These are phyloP conservation scores for Tribolium castaneum DNA, from an alignment of 1,140 invertebrate genomes.

Conservation along the genomic window DNA sequence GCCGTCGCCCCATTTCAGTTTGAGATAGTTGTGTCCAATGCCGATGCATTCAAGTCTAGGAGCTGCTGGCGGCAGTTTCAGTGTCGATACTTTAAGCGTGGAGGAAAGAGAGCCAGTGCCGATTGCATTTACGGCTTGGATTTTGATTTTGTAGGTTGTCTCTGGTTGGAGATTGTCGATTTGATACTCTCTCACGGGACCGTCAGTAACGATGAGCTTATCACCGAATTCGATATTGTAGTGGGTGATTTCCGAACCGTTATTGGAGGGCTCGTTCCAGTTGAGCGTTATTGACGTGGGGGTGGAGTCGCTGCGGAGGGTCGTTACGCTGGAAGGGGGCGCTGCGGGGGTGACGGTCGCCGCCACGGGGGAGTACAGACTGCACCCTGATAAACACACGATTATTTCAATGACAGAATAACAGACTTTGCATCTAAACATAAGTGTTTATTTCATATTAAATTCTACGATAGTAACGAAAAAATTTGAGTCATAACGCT, in stretches of 20 bases:
- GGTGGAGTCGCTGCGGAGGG: conserved; percentile 71
- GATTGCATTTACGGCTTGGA: conserved; percentile 86
- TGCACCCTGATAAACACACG: conserved; percentile 60
- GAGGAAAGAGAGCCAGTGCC: conserved; percentile 83
- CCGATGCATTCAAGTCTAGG: conserved; percentile 79
- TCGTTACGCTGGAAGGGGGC: conserved; percentile 75
- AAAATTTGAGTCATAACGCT: too few species aligned
- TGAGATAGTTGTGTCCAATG: conserved; percentile 81
- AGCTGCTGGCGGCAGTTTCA: conserved; percentile 80
- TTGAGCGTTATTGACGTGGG: conserved; percentile 74
- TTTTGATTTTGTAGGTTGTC: conserved; percentile 75
- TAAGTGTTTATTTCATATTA: too few species aligned
- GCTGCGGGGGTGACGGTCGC: conserved; percentile 77
- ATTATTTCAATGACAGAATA: too few species aligned
- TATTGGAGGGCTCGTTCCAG: conserved; percentile 78
- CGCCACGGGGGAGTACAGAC: conserved; percentile 75
- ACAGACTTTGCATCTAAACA: too few species aligned
- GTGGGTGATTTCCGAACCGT: conserved; percentile 78
- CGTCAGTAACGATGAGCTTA: conserved; percentile 69
- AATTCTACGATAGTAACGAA: too few species aligned
- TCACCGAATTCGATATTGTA: conserved; percentile 82
- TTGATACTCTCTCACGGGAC: conserved; percentile 66
- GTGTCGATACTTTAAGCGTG: conserved; percentile 75
- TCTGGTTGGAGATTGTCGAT: conserved; percentile 68
- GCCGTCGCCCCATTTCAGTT: conserved; percentile 85